A percentile compares a stretch with the other conserved stretches of the same genome.
These are phyloP conservation scores for Penaeus japonicus DNA, from an alignment of 1,140 invertebrate genomes.

Conservation along the genomic window DNA sequence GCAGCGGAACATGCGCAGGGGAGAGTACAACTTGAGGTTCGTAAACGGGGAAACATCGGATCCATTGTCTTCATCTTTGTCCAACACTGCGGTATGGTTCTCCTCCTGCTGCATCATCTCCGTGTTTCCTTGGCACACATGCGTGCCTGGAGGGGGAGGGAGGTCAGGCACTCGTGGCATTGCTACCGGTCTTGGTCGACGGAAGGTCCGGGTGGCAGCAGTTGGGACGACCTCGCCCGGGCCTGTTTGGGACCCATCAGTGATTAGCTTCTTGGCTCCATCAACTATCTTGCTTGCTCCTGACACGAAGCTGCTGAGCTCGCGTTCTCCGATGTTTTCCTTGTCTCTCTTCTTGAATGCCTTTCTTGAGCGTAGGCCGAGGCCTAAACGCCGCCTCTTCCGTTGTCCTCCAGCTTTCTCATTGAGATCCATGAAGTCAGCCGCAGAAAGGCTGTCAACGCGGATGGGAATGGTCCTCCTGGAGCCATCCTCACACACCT, in stretches of 20 bases:
- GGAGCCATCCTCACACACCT: background rate
- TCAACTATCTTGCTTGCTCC: constrained; percentile 33
- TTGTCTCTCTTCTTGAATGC: constrained; percentile 56
- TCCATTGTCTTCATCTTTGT: background rate
- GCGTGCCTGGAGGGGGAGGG: background rate
- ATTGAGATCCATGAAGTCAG: constrained; percentile 49
- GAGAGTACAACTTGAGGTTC: constrained; percentile 56
- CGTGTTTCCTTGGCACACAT: background rate
- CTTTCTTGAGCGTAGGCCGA: constrained; percentile 53
- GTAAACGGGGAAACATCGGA: constrained; percentile 34
- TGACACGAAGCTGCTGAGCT: background rate
- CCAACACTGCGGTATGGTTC: background rate
- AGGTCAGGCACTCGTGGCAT: constrained; percentile 39
- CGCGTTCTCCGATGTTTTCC: constrained; percentile 42
- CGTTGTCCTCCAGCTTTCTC: constrained; percentile 27
- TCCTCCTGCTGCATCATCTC: background rate
- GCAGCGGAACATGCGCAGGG: constrained; percentile 56
- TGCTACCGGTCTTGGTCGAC: constrained; percentile 54
- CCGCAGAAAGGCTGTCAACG: constrained; percentile 45
- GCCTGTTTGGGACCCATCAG: background rate
- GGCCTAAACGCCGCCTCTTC: constrained; percentile 52
- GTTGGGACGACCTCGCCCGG: constrained; percentile 28
- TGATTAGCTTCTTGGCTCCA: constrained; percentile 27
- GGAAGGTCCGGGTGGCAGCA: constrained; percentile 37
- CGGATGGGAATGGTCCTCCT: constrained; percentile 40